phyloP scores from a whole-genome alignment of 2,888 invertebrate species.

The Conops quadrifasciatus region DNA sequence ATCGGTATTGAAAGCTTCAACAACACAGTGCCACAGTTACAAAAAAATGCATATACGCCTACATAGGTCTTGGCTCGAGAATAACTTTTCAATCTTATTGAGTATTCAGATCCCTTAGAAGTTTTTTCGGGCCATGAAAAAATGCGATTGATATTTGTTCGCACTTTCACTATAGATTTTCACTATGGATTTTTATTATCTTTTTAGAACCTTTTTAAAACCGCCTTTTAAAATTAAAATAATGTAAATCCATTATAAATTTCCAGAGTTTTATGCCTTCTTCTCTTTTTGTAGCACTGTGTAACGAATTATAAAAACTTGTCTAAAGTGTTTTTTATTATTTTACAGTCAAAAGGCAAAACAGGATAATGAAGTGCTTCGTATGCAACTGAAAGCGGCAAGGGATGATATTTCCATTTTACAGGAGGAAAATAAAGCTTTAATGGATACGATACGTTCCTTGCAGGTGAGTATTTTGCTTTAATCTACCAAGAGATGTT shows the following conservation, averaged over 20 bases:
- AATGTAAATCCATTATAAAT: slow-evolving; percentile 32
- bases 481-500: too few species aligned
- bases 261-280: slow-evolving; percentile 39
- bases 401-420: slow-evolving; percentile 78
- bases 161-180: too few species aligned
- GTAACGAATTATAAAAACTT: too few species aligned
- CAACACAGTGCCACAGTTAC: too few species aligned
- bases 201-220: too few species aligned
- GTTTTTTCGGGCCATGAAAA: slow-evolving; percentile 18
- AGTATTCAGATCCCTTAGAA: too few species aligned
- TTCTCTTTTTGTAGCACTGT: too few species aligned
- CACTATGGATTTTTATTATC: too few species aligned
- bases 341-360: slow-evolving; percentile 62
- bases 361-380: slow-evolving; percentile 73
- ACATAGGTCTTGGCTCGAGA: neutral
- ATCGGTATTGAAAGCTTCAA: too few species aligned
- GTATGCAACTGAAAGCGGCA: slow-evolving; percentile 72
- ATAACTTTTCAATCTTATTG: too few species aligned
- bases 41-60: too few species aligned
- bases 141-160: slow-evolving; percentile 30
- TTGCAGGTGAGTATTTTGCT: slow-evolving; percentile 72
- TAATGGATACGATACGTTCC: slow-evolving; percentile 75
- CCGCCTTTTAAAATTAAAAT: neutral
- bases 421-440: slow-evolving; percentile 76
- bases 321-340: too few species aligned